Base-by-base conservation (phyloP, 2,888 invertebrate species). In the Oligia strigilis region DNA sequence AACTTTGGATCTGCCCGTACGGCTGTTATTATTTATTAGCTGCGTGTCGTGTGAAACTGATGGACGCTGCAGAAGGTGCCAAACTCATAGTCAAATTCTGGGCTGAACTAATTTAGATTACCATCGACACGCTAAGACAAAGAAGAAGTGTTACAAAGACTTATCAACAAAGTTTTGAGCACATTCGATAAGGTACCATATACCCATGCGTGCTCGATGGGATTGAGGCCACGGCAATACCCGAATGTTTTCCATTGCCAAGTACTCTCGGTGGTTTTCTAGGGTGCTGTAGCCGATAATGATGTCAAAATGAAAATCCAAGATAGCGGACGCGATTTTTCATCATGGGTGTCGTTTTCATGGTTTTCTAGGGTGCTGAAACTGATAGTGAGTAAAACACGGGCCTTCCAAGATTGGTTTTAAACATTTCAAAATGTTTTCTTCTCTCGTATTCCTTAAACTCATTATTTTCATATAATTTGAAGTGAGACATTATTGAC, bases 401-500 rank as follows among this genome's bases (percentile, higher is more conserved):
- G n/a, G 55, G n/a, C 11, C 13, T 60, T n/a, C 23, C 23, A 66
- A 40, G 40, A 13, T 13, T 13, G 23, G 2, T 66, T 65, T 65
- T 19, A 11, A 5, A 4, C 19, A 36, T 65, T 46, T 13, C 46
- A 46, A 46, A 0, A 13, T 46, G 1, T 46, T 13, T 13, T 46
- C 11, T 46, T 2, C 13, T 19, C 65, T 60, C 65, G 5, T 13
- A 66, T 13, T 40, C 40, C 23, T 13, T 40, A 11, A 65, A 23
- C 19, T 23, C 11, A 17, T 11, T 40, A 66, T 6, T 43, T 43
- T n/a, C n/a, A 43, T 8, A 43, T 17, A n/a, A 43, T 75, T 76
- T 6, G 11, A 77, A 77, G 66, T 77, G 58, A 77, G 58, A 40
- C 14, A 49, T 77, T n/a, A 29, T 40, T 78, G 49, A 40, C 36